Evolutionary conservation across 2,113 vertebrate genomes (phyloP).

Genomic region (Prunella himalayana): DNA sequence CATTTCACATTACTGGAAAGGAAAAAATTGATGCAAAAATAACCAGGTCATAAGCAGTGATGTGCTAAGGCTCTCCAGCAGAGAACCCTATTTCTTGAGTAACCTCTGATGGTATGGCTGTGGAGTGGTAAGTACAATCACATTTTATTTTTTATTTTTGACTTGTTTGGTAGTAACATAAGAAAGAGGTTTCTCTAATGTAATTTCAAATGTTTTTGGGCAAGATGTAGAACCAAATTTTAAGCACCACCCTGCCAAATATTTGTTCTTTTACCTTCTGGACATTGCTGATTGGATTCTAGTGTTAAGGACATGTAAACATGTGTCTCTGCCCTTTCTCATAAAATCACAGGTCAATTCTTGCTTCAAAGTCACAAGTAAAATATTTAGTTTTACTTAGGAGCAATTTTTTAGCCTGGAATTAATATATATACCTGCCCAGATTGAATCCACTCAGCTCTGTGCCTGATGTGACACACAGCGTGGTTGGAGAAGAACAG

Average conservation of each 20-base stretch:
- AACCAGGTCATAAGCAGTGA: neutral
- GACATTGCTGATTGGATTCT: neutral
- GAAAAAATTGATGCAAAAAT: neutral
- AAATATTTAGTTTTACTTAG: neutral
- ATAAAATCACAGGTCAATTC: neutral
- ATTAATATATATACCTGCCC: neutral
- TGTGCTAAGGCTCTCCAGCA: neutral
- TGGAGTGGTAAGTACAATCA: neutral
- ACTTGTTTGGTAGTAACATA: neutral
- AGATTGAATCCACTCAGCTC: neutral
- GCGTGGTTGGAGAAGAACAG: neutral
- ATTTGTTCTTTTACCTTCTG: neutral
- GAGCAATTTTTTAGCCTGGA: neutral
- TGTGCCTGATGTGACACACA: accelerated
- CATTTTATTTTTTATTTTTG: neutral
- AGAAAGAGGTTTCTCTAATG: neutral
- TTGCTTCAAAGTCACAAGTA: neutral
- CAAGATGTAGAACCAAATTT: neutral
- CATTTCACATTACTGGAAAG: neutral
- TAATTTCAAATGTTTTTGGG: neutral
- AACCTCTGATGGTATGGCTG: neutral
- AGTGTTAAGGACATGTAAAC: neutral
- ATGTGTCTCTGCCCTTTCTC: neutral
- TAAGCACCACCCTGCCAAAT: neutral
- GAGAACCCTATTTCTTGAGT: neutral